These are phyloP conservation scores for Ceratosolen fusciceps DNA, from an alignment of 1,140 invertebrate species.

Conservation along the genomic window DNA sequence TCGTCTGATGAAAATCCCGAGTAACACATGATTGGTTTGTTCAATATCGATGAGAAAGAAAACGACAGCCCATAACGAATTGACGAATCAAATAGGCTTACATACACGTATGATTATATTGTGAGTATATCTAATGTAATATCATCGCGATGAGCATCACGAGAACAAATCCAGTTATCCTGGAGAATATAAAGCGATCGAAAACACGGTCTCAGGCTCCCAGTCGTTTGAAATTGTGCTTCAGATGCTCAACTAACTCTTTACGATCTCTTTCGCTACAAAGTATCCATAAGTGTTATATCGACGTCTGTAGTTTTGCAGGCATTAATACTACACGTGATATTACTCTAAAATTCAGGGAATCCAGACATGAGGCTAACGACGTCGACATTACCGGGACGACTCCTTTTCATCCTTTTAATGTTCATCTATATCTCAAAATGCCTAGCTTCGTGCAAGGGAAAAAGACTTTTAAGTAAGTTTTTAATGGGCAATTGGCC, in stretches of 20 bases:
- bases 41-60: neutral
- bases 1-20: neutral
- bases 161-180: slow-evolving; percentile 19
- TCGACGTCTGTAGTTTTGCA: neutral
- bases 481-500: no score
- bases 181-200: slow-evolving; percentile 46
- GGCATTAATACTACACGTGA: neutral
- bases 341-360: neutral
- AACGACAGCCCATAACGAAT: neutral
- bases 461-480: slow-evolving; percentile 60
- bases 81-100: slow-evolving; percentile 4
- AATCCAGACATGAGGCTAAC: neutral
- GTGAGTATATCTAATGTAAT: neutral
- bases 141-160: neutral
- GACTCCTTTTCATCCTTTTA: neutral
- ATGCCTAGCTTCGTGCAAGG: slow-evolving; percentile 56
- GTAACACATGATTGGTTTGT: neutral
- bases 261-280: neutral
- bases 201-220: neutral
- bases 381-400: neutral
- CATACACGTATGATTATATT: neutral
- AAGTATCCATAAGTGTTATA: neutral
- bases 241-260: neutral
- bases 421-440: slow-evolving; percentile 16
- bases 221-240: slow-evolving; percentile 42